Conservation (phyloP, 2,888 invertebrate genomes). For the Harpalus rubripes region DNA sequence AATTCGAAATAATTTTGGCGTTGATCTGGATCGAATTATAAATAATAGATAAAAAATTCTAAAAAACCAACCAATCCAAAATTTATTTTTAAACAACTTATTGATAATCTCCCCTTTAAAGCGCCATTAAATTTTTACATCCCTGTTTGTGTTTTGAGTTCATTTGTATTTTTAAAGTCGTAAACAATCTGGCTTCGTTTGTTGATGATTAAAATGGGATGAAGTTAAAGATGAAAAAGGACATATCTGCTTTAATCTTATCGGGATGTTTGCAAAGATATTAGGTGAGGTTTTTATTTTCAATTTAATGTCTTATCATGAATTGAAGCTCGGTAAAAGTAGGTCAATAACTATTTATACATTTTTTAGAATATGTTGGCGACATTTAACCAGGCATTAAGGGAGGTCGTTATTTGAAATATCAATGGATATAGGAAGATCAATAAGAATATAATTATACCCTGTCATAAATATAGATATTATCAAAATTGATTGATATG, state of each 20-base stretch:
- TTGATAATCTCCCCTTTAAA: neutral
- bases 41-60: too few relatives aligned
- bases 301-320: conserved; percentile 47
- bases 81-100: neutral
- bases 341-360: conserved; percentile 43
- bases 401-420: neutral
- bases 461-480: neutral
- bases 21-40: too few relatives aligned
- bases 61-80: neutral
- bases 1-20: too few relatives aligned
- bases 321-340: conserved; percentile 13
- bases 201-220: conserved; percentile 41
- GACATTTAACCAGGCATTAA: neutral
- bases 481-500: neutral
- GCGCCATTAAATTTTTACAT: neutral
- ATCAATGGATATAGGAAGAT: neutral
- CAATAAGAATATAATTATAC: neutral
- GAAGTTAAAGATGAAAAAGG: conserved; percentile 40
- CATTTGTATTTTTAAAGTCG: conserved; percentile 53
- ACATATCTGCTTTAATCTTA: conserved; percentile 57
- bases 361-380: conserved; percentile 28
- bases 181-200: conserved; percentile 34
- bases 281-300: conserved; percentile 55
- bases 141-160: conserved; percentile 9
- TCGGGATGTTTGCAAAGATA: conserved; percentile 54